A percentile compares a stretch with the other conserved stretches of the same genome.
Conservation (phyloP, 2,797 vertebrate genomes). For the Xiphophorus birchmanni region DNA sequence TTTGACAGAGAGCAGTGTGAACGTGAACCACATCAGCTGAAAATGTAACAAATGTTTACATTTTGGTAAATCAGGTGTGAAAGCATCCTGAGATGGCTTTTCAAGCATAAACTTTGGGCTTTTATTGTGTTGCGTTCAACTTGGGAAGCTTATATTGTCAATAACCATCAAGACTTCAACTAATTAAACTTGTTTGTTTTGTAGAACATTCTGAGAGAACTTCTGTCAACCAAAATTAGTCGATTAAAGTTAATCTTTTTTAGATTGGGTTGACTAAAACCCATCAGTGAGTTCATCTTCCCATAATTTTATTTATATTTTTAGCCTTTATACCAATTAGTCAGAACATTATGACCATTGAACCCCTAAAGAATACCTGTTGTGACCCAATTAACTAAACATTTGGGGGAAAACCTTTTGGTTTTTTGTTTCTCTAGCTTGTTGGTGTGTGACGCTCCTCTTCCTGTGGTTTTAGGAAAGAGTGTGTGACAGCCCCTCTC, state of each 20-base stretch:
- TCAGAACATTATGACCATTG: not conserved
- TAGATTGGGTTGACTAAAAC: not conserved
- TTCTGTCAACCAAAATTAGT: not conserved
- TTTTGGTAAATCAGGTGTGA: too few species aligned
- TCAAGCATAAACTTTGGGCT: not conserved
- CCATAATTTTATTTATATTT: not conserved
- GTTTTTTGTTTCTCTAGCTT: not conserved
- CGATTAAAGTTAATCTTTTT: not conserved
- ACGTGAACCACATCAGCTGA: too few species aligned
- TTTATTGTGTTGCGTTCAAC: not conserved
- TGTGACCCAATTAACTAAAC: too few species aligned
- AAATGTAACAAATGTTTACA: too few species aligned
- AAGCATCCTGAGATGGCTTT: not conserved
- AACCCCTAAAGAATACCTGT: not conserved
- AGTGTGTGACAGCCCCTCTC: conserved; percentile 90
- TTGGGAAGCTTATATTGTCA: not conserved
- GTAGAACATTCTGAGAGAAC: not conserved
- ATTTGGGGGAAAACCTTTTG: not conserved
- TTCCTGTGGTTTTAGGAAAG: conserved; percentile 80
- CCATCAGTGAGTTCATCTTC: not conserved
- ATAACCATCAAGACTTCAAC: not conserved
- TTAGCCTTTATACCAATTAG: not conserved
- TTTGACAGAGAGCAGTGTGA: too few species aligned
- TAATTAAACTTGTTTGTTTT: too few species aligned
- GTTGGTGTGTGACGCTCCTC: not conserved